phyloP scores from a whole-genome alignment of 2,113 vertebrate genomes.

The Indicator maculatus region DNA sequence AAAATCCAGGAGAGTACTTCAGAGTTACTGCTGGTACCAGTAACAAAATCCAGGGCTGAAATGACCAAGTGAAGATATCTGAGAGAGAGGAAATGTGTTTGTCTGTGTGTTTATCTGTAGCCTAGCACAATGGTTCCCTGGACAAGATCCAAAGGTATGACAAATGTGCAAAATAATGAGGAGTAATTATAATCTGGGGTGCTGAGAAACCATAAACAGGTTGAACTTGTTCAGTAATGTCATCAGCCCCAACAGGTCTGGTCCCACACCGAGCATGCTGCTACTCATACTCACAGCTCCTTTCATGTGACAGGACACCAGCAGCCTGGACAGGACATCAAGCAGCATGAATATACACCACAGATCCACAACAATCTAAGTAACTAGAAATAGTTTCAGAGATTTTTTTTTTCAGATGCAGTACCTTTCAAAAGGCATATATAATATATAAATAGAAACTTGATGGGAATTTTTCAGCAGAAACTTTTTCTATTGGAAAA shows the following conservation, averaged over 20 bases:
- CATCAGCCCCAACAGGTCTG: neutral
- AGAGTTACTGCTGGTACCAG: neutral
- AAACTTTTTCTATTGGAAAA: neutral
- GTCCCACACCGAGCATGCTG: neutral
- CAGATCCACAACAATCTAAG: neutral
- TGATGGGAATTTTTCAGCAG: neutral
- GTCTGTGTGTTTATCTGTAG: neutral
- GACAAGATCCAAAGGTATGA: conserved; percentile 42
- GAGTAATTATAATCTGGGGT: conserved; percentile 32
- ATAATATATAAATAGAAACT: neutral
- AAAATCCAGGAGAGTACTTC: neutral
- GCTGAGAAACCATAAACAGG: conserved; percentile 42
- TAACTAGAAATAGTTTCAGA: neutral
- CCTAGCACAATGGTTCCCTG: neutral
- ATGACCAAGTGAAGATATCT: neutral
- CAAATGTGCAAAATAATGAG: conserved; percentile 35
- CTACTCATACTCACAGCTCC: neutral
- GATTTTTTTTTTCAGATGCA: neutral
- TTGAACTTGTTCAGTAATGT: conserved; percentile 28
- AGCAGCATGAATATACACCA: no score
- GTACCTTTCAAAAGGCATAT: neutral
- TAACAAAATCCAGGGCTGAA: conserved; percentile 9
- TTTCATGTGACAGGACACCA: neutral
- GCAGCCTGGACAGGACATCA: neutral
- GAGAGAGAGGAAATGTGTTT: neutral